A percentile compares a stretch with the other conserved stretches of the same genome.
These are phyloP conservation scores for Callionymus lyra DNA, from an alignment of 2,113 vertebrate genomes.

Conservation along the genomic window DNA sequence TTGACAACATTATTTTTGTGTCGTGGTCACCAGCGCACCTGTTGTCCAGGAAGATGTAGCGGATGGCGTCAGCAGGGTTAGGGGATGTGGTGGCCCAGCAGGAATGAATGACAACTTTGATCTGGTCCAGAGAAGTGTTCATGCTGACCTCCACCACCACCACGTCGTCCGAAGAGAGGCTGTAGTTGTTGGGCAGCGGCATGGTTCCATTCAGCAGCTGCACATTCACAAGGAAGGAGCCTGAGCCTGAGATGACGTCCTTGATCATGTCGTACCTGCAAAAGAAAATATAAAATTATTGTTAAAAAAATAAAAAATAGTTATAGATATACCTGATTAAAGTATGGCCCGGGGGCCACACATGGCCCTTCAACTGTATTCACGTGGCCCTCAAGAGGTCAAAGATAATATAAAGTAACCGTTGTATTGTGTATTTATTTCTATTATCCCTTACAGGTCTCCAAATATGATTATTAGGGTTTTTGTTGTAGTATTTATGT, in stretches of 20 bases:
- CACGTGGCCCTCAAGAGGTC: too few relatives aligned
- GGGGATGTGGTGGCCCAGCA: slow-evolving; percentile 82
- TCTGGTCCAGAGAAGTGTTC: slow-evolving; percentile 59
- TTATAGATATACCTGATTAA: too few relatives aligned
- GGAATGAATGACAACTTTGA: slow-evolving; percentile 75
- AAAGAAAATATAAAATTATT: too few relatives aligned
- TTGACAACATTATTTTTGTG: too few relatives aligned
- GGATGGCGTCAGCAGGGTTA: slow-evolving; percentile 42
- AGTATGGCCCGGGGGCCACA: too few relatives aligned
- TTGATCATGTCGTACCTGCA: slow-evolving; percentile 68
- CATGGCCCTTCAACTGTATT: too few relatives aligned
- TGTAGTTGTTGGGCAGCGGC: slow-evolving; percentile 71
- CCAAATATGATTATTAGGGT: too few relatives aligned
- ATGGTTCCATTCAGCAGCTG: slow-evolving; percentile 70
- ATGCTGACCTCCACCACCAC: slow-evolving; percentile 77
- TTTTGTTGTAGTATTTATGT: too few relatives aligned
- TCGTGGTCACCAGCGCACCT: slow-evolving; percentile 69
- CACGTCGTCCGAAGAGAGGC: slow-evolving; percentile 66
- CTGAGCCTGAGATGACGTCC: slow-evolving; percentile 65
- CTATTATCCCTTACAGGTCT: too few relatives aligned
- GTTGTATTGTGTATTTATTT: too few relatives aligned
- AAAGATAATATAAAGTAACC: too few relatives aligned
- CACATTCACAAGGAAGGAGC: slow-evolving; percentile 72
- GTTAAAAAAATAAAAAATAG: too few relatives aligned
- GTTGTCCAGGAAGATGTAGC: slow-evolving; percentile 71